These are phyloP conservation scores for Crocuta crocuta DNA, from an alignment of 2,113 vertebrate genomes.

Conservation along the genomic window DNA sequence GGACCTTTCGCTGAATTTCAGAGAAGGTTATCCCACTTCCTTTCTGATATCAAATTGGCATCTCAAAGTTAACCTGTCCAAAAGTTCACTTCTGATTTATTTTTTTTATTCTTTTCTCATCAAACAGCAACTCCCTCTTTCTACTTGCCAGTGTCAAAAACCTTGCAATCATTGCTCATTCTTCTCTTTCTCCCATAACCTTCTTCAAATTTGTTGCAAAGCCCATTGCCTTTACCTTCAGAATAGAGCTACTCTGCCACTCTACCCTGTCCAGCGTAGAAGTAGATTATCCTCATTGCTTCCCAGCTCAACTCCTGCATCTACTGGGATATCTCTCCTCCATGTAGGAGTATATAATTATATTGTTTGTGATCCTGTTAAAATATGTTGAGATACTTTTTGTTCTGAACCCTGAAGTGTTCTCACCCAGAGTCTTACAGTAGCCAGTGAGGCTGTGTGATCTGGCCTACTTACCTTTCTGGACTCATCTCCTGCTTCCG, in stretches of 20 bases:
- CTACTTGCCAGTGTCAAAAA: background rate
- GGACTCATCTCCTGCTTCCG: background rate
- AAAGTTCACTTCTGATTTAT: background rate
- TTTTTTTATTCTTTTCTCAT: background rate
- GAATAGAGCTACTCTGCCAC: background rate
- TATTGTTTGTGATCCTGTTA: background rate
- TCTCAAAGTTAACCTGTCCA: background rate
- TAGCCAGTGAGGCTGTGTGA: background rate
- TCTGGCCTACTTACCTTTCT: background rate
- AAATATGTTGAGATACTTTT: background rate
- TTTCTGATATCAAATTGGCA: background rate
- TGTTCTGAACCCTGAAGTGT: background rate
- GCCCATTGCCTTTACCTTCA: background rate
- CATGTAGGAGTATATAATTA: background rate
- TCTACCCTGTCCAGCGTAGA: accelerated
- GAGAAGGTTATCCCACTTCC: background rate
- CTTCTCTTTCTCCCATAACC: background rate
- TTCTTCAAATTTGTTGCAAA: background rate
- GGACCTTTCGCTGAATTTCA: background rate
- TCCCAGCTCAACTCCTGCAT: background rate
- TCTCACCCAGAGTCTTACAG: background rate
- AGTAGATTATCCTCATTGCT: background rate
- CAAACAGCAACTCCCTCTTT: background rate
- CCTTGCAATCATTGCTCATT: background rate
- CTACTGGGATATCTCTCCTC: background rate